A percentile compares a stretch with the other conserved stretches of the same genome.
phyloP scores from a whole-genome alignment of 2,888 invertebrate species.

The Hypolimnas misippus region DNA sequence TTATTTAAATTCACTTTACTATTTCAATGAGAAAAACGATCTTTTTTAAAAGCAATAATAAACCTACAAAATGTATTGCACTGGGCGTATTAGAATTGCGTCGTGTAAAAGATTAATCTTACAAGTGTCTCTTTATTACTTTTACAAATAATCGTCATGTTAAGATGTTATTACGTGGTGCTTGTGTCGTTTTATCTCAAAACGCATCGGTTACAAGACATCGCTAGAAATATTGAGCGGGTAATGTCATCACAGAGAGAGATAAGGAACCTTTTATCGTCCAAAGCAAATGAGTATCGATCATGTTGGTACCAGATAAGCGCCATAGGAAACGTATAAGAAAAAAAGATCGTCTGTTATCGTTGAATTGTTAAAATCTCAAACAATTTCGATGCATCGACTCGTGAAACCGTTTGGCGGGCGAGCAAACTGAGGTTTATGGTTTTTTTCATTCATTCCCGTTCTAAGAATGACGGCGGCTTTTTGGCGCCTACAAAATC shows the following conservation, averaged over 20 bases:
- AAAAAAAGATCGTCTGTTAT: constrained; percentile 49
- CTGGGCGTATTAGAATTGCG: no score
- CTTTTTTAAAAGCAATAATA: no score
- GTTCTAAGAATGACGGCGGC: constrained; percentile 76
- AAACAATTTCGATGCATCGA: constrained; percentile 71
- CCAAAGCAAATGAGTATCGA: constrained; percentile 44
- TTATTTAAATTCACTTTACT: no score
- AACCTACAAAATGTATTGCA: no score
- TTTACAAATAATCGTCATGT: background rate
- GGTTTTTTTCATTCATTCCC: constrained; percentile 74
- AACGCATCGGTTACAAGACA: constrained; percentile 12
- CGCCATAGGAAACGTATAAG: constrained; percentile 49
- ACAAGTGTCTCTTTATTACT: no score
- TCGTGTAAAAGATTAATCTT: no score
- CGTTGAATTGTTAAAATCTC: constrained; percentile 67
- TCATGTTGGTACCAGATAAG: constrained; percentile 44
- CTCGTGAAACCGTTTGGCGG: constrained; percentile 79
- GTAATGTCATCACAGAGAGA: constrained; percentile 27
- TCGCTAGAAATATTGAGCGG: constrained; percentile 25
- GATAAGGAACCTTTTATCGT: constrained; percentile 39
- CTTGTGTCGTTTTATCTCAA: background rate
- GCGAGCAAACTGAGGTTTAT: constrained; percentile 60
- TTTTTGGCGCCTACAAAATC: constrained; percentile 76
- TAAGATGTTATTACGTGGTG: background rate
- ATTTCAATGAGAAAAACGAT: no score